Evolutionary conservation across 2,113 vertebrate genomes (phyloP).

Genomic region (Thamnophis sirtalis): DNA sequence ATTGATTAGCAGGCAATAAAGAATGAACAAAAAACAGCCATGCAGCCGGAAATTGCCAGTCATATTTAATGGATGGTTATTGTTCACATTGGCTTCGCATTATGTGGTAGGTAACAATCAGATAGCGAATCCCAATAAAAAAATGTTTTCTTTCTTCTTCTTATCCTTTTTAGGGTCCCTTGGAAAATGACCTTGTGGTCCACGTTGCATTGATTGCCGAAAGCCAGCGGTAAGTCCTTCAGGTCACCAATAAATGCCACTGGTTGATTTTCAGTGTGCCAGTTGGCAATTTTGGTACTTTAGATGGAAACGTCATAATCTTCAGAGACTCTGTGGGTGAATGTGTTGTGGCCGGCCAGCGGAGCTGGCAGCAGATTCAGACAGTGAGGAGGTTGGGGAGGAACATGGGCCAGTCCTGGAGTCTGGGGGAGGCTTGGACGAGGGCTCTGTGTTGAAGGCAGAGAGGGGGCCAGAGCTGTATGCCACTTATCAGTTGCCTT

Average conservation of each 20-base stretch:
- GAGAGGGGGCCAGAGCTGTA: too few species aligned
- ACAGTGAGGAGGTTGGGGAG: too few species aligned
- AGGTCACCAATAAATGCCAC: background rate
- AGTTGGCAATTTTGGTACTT: background rate
- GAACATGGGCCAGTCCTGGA: too few species aligned
- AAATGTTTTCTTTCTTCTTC: background rate
- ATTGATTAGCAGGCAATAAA: conserved; percentile 45
- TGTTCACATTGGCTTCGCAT: conserved; percentile 25
- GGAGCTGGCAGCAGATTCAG: too few species aligned
- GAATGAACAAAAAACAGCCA: background rate
- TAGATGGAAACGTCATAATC: background rate
- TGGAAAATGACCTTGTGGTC: conserved; percentile 92
- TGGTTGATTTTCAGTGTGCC: background rate
- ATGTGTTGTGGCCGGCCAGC: too few species aligned
- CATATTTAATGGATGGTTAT: conserved; percentile 31
- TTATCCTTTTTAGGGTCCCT: conserved; percentile 83
- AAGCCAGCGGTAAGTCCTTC: conserved; percentile 87
- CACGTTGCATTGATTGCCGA: conserved; percentile 93
- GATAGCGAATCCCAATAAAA: background rate
- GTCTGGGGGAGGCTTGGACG: too few species aligned
- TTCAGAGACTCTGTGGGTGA: background rate
- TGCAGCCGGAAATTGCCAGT: conserved; percentile 11
- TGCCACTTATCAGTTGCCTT: too few species aligned
- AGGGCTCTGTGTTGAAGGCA: too few species aligned
- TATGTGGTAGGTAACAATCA: background rate